Evolutionary conservation across 2,888 invertebrate genomes (phyloP).

Genomic region (Agrotis puta): DNA sequence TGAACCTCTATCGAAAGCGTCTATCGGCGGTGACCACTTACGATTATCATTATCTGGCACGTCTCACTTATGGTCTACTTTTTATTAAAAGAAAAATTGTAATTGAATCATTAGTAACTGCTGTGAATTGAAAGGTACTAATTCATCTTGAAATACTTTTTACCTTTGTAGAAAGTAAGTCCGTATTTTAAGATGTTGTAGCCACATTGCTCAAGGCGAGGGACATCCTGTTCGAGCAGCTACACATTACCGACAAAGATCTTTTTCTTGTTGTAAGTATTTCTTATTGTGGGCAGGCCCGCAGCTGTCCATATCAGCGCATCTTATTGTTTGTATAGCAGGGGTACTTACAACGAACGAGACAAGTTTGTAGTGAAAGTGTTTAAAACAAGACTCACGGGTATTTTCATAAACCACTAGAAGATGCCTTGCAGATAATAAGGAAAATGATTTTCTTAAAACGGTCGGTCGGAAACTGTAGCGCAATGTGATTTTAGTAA

Average conservation of each 20-base stretch:
- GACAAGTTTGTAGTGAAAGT: constrained; percentile 38
- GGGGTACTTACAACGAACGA: constrained; percentile 9
- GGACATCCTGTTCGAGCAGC: constrained; percentile 36
- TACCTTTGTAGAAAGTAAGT: constrained; percentile 46
- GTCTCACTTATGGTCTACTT: constrained; percentile 45
- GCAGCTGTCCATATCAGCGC: background rate
- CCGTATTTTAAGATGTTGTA: constrained; percentile 2
- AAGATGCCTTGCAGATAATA: background rate
- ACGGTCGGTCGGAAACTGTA: background rate
- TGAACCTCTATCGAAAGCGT: constrained; percentile 49
- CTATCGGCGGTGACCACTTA: constrained; percentile 49
- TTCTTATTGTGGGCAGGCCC: background rate
- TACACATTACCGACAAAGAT: constrained; percentile 2
- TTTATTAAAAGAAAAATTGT: constrained; percentile 47
- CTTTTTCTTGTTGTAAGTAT: constrained; percentile 25
- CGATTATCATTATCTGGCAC: constrained; percentile 54
- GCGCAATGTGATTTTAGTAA: too few species aligned
- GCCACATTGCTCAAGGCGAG: constrained; percentile 1
- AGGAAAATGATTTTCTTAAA: background rate
- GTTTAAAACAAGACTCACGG: constrained; percentile 7
- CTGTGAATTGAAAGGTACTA: constrained; percentile 44
- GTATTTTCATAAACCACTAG: background rate
- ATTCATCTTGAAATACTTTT: constrained; percentile 15
- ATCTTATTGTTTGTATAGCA: constrained; percentile 27
- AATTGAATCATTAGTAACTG: constrained; percentile 43